Evolutionary conservation across 2,113 vertebrate genomes (phyloP).

Genomic region (Trochalopteron elliotii): DNA sequence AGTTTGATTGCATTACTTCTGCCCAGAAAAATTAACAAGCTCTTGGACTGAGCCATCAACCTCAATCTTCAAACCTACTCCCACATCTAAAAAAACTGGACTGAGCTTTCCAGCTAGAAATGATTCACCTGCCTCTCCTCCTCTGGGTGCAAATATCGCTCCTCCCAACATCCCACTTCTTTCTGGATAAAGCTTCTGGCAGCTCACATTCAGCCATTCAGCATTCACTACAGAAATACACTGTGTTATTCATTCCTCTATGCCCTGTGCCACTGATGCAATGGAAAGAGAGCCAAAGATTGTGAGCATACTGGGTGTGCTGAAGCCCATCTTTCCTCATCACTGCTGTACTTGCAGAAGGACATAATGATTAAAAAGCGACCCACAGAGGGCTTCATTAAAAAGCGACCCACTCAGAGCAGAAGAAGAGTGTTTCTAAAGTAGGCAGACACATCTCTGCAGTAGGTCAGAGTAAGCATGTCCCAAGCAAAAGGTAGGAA

Average conservation of each 20-base stretch:
- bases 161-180: not conserved
- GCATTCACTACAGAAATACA: conserved; percentile 2
- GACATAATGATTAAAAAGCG: not conserved
- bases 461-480: not conserved
- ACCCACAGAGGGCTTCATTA: not conserved
- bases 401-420: not conserved
- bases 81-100: not conserved
- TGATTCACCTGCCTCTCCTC: not conserved
- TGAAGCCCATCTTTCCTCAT: not conserved
- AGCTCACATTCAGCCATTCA: conserved; percentile 1
- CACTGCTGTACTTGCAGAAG: not conserved
- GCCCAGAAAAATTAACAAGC: not conserved
- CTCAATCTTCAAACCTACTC: not conserved
- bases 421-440: not conserved
- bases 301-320: rapidly evolving
- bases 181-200: not conserved
- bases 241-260: not conserved
- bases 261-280: not conserved
- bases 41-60: not conserved
- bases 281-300: not conserved
- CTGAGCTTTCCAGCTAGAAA: not conserved
- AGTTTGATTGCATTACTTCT: not conserved
- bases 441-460: not conserved
- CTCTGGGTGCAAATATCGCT: not conserved
- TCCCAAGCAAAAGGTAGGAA: not conserved